Percentiles rank a stretch among this genome's conserved stretches.
These are phyloP conservation scores for Elachura formosa DNA, from an alignment of 2,113 vertebrate species.

Conservation along the genomic window DNA sequence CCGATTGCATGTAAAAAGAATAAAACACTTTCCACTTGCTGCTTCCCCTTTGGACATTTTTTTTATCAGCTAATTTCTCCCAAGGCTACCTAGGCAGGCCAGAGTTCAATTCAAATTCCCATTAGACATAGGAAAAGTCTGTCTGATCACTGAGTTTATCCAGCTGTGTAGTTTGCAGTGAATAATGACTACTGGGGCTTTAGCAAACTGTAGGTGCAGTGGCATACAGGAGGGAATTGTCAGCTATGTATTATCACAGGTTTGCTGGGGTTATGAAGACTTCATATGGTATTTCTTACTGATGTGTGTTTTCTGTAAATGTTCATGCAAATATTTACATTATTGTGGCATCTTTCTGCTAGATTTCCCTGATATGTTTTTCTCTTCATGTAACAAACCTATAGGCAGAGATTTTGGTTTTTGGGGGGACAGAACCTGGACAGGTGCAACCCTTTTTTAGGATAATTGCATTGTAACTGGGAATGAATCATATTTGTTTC, in stretches of 20 bases:
- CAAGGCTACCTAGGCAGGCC: neutral
- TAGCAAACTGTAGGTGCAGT: neutral
- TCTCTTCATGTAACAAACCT: neutral
- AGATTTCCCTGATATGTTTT: neutral
- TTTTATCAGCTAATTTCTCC: conserved; percentile 54
- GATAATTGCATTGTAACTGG: neutral
- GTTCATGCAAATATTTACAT: neutral
- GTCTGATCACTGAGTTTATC: conserved; percentile 50
- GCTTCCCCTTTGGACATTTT: neutral
- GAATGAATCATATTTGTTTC: neutral
- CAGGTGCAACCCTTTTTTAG: neutral
- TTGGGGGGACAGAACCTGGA: neutral
- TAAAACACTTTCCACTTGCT: neutral
- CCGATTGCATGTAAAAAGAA: neutral
- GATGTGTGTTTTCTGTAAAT: neutral
- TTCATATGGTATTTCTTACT: neutral
- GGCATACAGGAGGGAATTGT: neutral
- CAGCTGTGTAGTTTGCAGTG: conserved; percentile 43
- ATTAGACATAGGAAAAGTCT: conserved; percentile 37
- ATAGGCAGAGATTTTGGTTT: neutral
- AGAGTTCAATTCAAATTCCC: conserved; percentile 32
- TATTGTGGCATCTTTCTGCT: neutral
- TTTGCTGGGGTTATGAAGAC: neutral
- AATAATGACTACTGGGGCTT: conserved; percentile 32
- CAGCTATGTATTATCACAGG: neutral